Conservation (phyloP, 2,113 vertebrate genomes). For the Zapus hudsonius region DNA sequence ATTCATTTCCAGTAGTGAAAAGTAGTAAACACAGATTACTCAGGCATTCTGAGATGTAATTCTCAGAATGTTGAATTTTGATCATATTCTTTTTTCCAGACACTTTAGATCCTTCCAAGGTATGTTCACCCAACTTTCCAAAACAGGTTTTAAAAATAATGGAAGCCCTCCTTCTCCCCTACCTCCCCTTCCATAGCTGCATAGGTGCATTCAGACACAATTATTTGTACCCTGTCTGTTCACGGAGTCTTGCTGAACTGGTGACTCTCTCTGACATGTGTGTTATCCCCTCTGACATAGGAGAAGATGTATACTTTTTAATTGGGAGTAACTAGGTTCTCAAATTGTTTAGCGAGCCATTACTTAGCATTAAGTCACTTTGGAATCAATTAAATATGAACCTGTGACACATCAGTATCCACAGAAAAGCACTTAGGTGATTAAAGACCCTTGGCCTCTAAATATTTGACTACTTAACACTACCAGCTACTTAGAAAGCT, state of each 20-base stretch:
- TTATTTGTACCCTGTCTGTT: neutral
- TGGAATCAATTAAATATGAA: slow-evolving; percentile 78
- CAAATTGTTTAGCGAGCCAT: slow-evolving; percentile 37
- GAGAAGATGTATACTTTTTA: slow-evolving; percentile 55
- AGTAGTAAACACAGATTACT: neutral
- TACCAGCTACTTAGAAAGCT: slow-evolving; percentile 54
- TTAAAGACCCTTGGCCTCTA: slow-evolving; percentile 74
- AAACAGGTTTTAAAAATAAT: slow-evolving; percentile 1
- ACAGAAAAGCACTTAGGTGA: slow-evolving; percentile 72
- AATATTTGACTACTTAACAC: slow-evolving; percentile 74
- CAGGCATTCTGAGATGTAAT: neutral
- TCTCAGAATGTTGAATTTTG: slow-evolving; percentile 19
- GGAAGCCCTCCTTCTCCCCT: neutral
- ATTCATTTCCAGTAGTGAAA: slow-evolving; percentile 24
- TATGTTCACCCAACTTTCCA: neutral
- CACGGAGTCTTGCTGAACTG: neutral
- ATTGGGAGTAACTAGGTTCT: slow-evolving; percentile 50
- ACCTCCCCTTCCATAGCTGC: neutral
- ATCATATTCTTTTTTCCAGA: neutral
- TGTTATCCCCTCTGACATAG: slow-evolving; percentile 39
- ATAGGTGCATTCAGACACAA: neutral
- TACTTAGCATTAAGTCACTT: slow-evolving; percentile 74
- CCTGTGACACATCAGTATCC: slow-evolving; percentile 72
- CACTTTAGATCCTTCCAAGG: neutral
- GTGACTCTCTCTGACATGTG: slow-evolving; percentile 18